Evolutionary conservation across 64 coral and sea anemone species (phyloP).

Genomic region (Cladopsammia gracilis): DNA sequence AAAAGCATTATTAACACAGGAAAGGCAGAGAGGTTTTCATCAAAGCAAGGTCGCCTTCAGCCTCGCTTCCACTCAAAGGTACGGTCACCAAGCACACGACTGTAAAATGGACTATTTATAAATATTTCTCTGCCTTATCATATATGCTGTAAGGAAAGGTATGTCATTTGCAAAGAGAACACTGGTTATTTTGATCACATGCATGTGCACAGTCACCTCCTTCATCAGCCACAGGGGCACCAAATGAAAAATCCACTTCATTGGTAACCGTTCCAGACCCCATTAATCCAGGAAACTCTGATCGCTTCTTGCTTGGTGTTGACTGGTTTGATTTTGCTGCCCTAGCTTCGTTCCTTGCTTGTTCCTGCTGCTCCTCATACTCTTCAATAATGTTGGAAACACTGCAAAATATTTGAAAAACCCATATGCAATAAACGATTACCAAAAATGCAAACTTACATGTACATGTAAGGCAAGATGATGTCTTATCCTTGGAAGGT

Average conservation of each 20-base stretch:
- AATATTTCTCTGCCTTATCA: too few relatives aligned
- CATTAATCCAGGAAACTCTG: slow-evolving; percentile 65
- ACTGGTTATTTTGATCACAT: too few relatives aligned
- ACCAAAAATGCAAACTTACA: too few relatives aligned
- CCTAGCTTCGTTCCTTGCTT: slow-evolving; percentile 36
- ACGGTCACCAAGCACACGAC: too few relatives aligned
- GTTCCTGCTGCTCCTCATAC: slow-evolving; percentile 77
- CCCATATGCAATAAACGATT: too few relatives aligned
- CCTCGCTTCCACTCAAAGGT: too few relatives aligned
- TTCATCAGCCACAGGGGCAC: slow-evolving; percentile 80
- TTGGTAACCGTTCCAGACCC: slow-evolving; percentile 68
- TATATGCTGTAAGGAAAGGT: not conserved
- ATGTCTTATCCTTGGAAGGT: too few relatives aligned
- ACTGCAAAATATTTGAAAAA: slow-evolving; percentile 23
- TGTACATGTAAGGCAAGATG: too few relatives aligned
- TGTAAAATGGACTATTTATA: too few relatives aligned
- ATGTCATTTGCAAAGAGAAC: not conserved
- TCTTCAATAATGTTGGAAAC: slow-evolving; percentile 96
- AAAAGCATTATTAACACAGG: too few relatives aligned
- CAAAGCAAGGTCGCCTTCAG: too few relatives aligned
- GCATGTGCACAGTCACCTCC: slow-evolving; percentile 24
- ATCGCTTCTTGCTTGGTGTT: slow-evolving; percentile 61
- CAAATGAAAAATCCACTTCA: slow-evolving; percentile 95
- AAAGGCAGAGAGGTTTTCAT: too few relatives aligned
- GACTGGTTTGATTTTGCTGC: slow-evolving; percentile 40